Evolutionary conservation across 1,140 invertebrate genomes (phyloP), one percentile per base, ranked within the genome.

Genomic region (Theocolax elegans): DNA sequence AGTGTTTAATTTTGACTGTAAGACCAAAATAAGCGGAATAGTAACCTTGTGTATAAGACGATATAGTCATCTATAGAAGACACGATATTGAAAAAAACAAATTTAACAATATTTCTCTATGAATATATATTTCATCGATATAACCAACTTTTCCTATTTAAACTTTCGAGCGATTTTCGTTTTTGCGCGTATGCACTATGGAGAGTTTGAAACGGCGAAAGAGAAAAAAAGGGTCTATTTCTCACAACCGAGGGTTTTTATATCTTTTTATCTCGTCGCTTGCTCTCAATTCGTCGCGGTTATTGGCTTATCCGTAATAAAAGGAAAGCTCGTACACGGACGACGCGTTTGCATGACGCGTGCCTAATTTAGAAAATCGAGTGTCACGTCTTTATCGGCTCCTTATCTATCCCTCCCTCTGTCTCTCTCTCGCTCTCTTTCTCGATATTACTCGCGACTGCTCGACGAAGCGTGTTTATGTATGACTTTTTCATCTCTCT

Each of bases 361-460:
- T 77, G 75, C 68, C 79, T 68, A 79, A 80, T 81, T 76, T 72
- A 71, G 68, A 53, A 76, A 76, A 80, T 78, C 75, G 75, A 63
- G 67, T 60, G 62, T 74, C 53, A 74, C 67, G 71, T 73, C 63
- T 76, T 72, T 62, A 74, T 68, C 66, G 66, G 38, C 31, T 67
- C 21, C 42, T 64, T 67, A 67, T 67, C 66, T n/a, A n/a, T n/a
- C n/a, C n/a, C n/a, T n/a, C n/a, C n/a, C n/a, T n/a, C n/a, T n/a
- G n/a, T n/a, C n/a, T n/a, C n/a, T n/a, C n/a, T n/a, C n/a, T n/a
- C n/a, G n/a, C n/a, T n/a, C n/a, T n/a, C n/a, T n/a, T n/a, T n/a
- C n/a, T n/a, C n/a, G 19, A 15, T 15, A 29, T 56, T 15, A 15
- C 51, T 13, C 51, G 10, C 40, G 23, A n/a, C 38, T 21, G 51